Conservation (phyloP, 2,888 invertebrate species). For the Cosmopolites sordidus region DNA sequence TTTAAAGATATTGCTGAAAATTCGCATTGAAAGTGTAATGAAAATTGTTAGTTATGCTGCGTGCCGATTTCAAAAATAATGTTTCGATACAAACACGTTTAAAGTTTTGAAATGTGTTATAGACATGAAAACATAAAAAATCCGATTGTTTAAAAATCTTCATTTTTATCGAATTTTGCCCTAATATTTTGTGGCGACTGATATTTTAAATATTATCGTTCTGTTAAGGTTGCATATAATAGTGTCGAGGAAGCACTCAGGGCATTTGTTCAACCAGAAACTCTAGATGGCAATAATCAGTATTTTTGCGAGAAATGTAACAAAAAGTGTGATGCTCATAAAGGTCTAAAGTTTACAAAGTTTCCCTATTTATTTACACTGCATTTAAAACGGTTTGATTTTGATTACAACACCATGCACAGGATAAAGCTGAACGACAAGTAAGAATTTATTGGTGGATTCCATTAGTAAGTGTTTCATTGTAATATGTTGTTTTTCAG, state of each 20-base stretch:
- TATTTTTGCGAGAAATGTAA: slow-evolving; percentile 83
- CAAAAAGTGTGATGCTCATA: slow-evolving; percentile 84
- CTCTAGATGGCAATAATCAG: slow-evolving; percentile 77
- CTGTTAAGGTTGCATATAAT: slow-evolving; percentile 63
- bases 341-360: slow-evolving; percentile 79
- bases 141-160: no score
- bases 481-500: slow-evolving; percentile 56
- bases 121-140: no score
- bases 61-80: no score
- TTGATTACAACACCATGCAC: slow-evolving; percentile 78
- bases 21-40: no score
- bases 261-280: slow-evolving; percentile 82
- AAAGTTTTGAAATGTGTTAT: no score
- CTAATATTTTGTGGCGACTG: no score
- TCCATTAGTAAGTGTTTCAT: no score
- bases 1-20: no score
- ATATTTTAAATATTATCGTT: no score
- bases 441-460: slow-evolving; percentile 57
- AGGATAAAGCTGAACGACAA: slow-evolving; percentile 84
- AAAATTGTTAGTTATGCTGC: no score
- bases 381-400: slow-evolving; percentile 86
- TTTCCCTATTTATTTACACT: slow-evolving; percentile 84
- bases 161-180: no score
- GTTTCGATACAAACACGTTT: no score
- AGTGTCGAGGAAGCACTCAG: slow-evolving; percentile 77